Evolutionary conservation across 1,140 invertebrate species (phyloP).

Genomic region (Philotrypesis tridentata): DNA sequence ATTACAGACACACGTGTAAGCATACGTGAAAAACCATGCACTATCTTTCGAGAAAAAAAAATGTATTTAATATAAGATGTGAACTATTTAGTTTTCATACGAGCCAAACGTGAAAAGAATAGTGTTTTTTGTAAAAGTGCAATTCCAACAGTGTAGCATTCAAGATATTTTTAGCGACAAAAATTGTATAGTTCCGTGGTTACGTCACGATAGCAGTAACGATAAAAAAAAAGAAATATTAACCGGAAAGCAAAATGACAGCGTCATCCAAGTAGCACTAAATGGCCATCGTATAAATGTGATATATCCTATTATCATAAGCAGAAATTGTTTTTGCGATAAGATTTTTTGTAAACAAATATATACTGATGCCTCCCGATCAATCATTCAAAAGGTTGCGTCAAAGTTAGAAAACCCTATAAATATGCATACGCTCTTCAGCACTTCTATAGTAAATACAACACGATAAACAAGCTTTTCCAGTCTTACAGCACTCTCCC

Average conservation of each 20-base stretch:
- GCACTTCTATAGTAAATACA: no score
- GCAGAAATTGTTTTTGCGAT: neutral
- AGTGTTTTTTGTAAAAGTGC: no score
- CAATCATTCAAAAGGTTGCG: neutral
- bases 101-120: no score
- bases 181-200: neutral
- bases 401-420: no score
- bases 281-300: neutral
- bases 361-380: neutral
- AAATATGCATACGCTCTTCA: no score
- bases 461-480: no score
- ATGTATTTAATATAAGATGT: no score
- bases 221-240: neutral
- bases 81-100: no score
- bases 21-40: no score
- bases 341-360: neutral
- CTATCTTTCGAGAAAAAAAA: no score
- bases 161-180: slow-evolving; percentile 4
- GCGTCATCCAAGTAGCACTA: neutral
- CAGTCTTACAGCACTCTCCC: no score
- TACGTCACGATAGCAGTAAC: neutral
- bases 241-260: neutral
- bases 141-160: neutral
- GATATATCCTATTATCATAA: neutral
- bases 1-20: no score